Evolutionary conservation across 2,797 vertebrate species (phyloP), one percentile per base, ranked within the genome.

Genomic region (Lophotriccus pileatus): DNA sequence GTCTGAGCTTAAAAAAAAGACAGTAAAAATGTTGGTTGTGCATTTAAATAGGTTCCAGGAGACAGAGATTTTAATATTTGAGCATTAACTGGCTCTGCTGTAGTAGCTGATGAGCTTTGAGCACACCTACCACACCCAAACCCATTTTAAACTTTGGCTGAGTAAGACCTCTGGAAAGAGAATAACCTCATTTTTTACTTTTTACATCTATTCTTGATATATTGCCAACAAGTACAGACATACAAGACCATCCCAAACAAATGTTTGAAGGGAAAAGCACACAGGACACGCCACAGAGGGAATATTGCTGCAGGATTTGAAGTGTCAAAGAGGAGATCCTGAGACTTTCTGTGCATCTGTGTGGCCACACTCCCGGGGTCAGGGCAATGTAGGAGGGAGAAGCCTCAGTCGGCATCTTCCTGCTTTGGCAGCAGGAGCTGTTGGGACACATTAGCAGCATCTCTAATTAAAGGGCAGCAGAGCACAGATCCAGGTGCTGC

Each of bases 371-470:
- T 63, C 14, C 30, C 4, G 1, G n/a, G 8, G 43, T 10, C n/a
- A 67, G n/a, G 62, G 37, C 44, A 5, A 27, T 1, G 17, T 39
- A 20, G 5, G 4, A 36, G n/a, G 55, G 32, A 12, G 0, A 1
- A 28, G 41, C 62, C 24, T 0, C 1, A 4, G 19, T 7, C 5
- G 18, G 55, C 6, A 34, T 12, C 62, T 10, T 10, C 6, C 50
- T 32, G 53, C 46, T 1, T 58, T 17, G 62, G 64, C 80, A 7
- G n/a, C 23, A 2, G 24, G 11, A 43, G 80, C 80, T 32, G 44
- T 9, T 62, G 74, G 62, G 7, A 32, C 10, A 27, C 16, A 67
- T 3, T 4, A 75, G 77, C 76, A 23, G 14, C 78, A 22, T 44
- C 64, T 70, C 83, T 32, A 56, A 68, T 64, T 46, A 43, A 30